These are phyloP conservation scores for Calephelis perditalis DNA, from an alignment of 2,888 invertebrate genomes.

Conservation along the genomic window DNA sequence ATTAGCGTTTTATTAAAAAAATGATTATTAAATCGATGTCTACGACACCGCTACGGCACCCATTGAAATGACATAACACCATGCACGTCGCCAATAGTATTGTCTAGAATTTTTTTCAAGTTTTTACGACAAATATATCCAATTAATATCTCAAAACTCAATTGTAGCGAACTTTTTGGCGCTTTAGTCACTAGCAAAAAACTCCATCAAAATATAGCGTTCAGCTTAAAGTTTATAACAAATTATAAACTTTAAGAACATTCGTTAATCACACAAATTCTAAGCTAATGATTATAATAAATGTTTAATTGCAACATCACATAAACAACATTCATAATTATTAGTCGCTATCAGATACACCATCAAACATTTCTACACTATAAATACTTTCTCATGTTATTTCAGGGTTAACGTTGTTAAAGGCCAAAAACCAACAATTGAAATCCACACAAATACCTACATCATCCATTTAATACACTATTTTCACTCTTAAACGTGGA, in stretches of 20 bases:
- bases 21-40: conserved; percentile 28
- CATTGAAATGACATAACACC: conserved; percentile 47
- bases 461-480: conserved; percentile 77
- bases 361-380: conserved; percentile 72
- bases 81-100: conserved; percentile 38
- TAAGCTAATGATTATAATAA: conserved; percentile 52
- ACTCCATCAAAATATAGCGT: conserved; percentile 34
- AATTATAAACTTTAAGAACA: conserved; percentile 49
- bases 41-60: conserved; percentile 42
- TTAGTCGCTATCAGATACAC: conserved; percentile 68
- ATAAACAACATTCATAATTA: conserved; percentile 67
- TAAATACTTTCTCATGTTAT: conserved; percentile 29
- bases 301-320: conserved; percentile 68
- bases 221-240: conserved; percentile 47
- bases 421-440: conserved; percentile 30
- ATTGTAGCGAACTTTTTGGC: conserved; percentile 32
- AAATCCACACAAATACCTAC: conserved; percentile 56
- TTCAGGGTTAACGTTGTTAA: conserved; percentile 40
- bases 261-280: conserved; percentile 58
- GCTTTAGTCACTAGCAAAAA: conserved; percentile 36
- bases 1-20: conserved; percentile 32
- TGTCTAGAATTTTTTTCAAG: conserved; percentile 22
- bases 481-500: conserved; percentile 78
- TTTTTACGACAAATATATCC: conserved; percentile 30
- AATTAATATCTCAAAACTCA: conserved; percentile 33